Evolutionary conservation across 2,797 vertebrate species (phyloP), one percentile per base, ranked within the genome.

Genomic region (Peromyscus nudipes): DNA sequence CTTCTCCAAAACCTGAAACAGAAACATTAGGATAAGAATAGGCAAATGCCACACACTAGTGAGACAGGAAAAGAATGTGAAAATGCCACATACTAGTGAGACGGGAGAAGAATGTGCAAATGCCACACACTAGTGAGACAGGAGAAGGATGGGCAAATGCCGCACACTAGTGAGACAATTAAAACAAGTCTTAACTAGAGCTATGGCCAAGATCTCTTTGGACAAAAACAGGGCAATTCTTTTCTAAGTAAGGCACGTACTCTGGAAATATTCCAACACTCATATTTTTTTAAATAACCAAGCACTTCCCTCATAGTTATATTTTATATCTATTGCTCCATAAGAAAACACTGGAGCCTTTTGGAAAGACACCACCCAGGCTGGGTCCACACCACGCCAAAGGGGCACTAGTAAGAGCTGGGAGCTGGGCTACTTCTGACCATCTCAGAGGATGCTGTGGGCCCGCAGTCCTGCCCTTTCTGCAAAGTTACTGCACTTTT

Each of bases 181-280:
- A 14, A 77, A 90, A 77, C 27, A 85, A 52, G 57, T 67, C 27
- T 73, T 65, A 55, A 60, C 16, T 34, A 85, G 71, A 83, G 62
- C 31, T 49, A 1, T 76, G 64, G 55, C 43, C 46, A 37, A 75
- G 40, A 62, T n/a, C 43, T 71, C 73, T 77, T 37, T 62, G 14
- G 71, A 69, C 55, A 81, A 75, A 82, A 57, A 71, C 12, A 31
- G 23, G 40, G 46, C 52, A 71, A 34, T 60, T 84, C 67, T 91
- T 91, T 77, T 37, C 40, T 12, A 16, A 80, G 73, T 76, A 80
- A 85, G 34, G 7, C 84, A 4, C 12, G 23, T 40, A 69, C 34
- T 91, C 71, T 89, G 57, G 37, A 92, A 89, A 27, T 73, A 89
- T 21, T 93, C 83, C 37, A 60, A 85, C 40, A 27, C 19, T 93